Evolutionary conservation across 1,140 invertebrate species (phyloP).

Genomic region (Lasioglossum baleicum): DNA sequence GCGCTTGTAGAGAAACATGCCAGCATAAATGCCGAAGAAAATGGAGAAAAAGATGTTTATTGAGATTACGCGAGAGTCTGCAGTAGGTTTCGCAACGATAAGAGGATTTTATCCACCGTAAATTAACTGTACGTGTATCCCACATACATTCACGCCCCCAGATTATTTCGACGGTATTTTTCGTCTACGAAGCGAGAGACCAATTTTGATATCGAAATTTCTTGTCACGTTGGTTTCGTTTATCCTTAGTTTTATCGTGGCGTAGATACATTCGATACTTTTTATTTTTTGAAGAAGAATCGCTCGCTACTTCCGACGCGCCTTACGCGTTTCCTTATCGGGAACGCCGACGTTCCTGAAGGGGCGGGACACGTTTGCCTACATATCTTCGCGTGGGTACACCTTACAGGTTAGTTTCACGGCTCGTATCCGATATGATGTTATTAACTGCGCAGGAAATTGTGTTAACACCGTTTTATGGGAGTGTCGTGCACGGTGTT

Average conservation of each 20-base stretch:
- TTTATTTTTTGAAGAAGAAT: neutral
- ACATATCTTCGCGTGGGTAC: conserved; percentile 5
- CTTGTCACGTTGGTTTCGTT: too few species aligned
- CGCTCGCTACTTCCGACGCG: neutral
- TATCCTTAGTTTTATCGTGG: neutral
- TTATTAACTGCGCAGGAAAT: conserved; percentile 2
- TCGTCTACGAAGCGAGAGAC: neutral
- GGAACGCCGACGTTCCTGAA: conserved; percentile 1
- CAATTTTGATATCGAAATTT: neutral
- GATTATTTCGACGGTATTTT: neutral
- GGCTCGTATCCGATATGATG: neutral
- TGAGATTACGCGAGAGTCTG: too few species aligned
- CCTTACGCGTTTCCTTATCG: neutral
- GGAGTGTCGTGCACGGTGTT: neutral
- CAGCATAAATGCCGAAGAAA: too few species aligned
- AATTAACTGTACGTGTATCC: neutral
- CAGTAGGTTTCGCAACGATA: neutral
- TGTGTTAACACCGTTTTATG: neutral
- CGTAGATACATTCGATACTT: neutral
- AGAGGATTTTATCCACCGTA: neutral
- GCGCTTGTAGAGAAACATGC: too few species aligned
- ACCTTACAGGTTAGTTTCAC: neutral
- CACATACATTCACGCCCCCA: neutral
- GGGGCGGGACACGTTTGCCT: neutral
- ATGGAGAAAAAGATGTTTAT: too few species aligned